Conservation (phyloP, 2,888 invertebrate genomes). For the Calephelis perditalis region DNA sequence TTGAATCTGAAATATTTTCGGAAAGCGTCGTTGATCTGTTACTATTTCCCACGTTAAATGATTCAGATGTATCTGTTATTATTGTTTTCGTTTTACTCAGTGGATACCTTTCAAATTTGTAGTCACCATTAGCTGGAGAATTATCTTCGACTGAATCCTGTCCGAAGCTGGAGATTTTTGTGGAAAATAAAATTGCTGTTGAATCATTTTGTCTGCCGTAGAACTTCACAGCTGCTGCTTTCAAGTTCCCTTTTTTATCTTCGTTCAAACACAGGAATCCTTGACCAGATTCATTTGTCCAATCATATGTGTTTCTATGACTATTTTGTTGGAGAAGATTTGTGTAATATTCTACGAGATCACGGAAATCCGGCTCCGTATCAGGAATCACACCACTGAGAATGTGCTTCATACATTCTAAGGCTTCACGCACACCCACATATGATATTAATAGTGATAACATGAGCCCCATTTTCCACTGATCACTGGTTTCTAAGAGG, state of each 20-base stretch:
- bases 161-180: constrained; percentile 73
- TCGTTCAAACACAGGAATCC: constrained; percentile 63
- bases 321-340: constrained; percentile 50
- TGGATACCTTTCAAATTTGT: constrained; percentile 63
- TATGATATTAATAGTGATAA: constrained; percentile 86
- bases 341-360: constrained; percentile 61
- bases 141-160: constrained; percentile 64
- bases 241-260: constrained; percentile 56
- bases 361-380: constrained; percentile 57
- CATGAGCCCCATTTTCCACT: constrained; percentile 82
- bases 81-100: constrained; percentile 67
- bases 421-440: constrained; percentile 84
- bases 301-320: constrained; percentile 47
- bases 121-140: constrained; percentile 57
- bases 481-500: constrained; percentile 28
- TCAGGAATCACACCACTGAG: constrained; percentile 62
- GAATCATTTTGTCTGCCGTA: constrained; percentile 60
- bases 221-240: constrained; percentile 62
- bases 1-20: constrained; percentile 57
- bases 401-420: constrained; percentile 77
- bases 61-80: constrained; percentile 58
- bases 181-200: constrained; percentile 68
- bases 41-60: constrained; percentile 62
- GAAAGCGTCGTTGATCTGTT: constrained; percentile 63
- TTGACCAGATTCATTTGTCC: constrained; percentile 59